Evolutionary conservation across 1,140 invertebrate genomes (phyloP).

Genomic region (Neotoxoptera formosana): DNA sequence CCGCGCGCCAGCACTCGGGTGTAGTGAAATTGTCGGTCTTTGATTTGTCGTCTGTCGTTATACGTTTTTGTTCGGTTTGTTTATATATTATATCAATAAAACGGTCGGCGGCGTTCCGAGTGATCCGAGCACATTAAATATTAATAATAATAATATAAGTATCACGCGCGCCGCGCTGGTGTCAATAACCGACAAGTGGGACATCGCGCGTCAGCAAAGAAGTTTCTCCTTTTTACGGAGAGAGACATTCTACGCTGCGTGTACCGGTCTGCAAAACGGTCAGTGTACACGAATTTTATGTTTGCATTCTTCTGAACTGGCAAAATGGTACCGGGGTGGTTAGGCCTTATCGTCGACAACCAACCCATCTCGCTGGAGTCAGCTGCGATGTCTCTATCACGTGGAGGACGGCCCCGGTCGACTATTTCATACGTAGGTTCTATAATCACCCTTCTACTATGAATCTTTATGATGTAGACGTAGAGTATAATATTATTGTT

Average conservation of each 20-base stretch:
- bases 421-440: conserved; percentile 20
- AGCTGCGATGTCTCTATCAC: conserved; percentile 20
- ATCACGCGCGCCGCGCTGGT: conserved; percentile 53
- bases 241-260: conserved; percentile 26
- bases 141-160: conserved; percentile 35
- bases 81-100: neutral
- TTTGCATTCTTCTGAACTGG: conserved; percentile 23
- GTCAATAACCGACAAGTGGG: conserved; percentile 58
- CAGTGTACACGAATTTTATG: conserved; percentile 48
- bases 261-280: conserved; percentile 50
- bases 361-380: neutral
- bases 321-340: neutral
- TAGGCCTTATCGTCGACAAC: neutral
- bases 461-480: neutral
- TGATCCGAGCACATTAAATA: neutral
- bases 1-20: neutral
- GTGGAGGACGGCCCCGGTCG: neutral
- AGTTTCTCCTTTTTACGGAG: conserved; percentile 53
- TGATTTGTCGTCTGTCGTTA: neutral
- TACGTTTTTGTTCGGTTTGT: neutral
- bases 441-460: neutral
- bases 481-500: neutral
- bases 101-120: neutral
- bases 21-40: neutral
- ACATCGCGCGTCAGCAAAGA: conserved; percentile 50